A percentile compares a stretch with the other conserved stretches of the same genome.
phyloP scores from a whole-genome alignment of 2,888 invertebrate species.

The Scaptomyza caliginosa region DNA sequence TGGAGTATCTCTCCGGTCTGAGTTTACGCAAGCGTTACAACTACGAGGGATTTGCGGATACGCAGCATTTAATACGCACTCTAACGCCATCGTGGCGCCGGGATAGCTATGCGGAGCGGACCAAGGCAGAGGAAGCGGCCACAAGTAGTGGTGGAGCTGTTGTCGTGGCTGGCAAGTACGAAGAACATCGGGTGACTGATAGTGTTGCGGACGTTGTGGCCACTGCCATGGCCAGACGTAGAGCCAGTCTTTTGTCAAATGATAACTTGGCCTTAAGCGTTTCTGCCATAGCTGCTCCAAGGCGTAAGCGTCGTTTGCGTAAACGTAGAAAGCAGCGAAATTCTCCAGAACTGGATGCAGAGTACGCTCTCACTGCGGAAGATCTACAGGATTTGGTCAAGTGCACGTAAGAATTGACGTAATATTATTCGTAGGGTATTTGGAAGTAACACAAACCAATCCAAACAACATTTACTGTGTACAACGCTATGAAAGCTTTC shows the following conservation, averaged over 20 bases:
- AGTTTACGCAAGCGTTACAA: conserved; percentile 80
- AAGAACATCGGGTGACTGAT: conserved; percentile 24
- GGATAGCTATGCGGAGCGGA: conserved; percentile 79
- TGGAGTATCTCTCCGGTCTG: conserved; percentile 80
- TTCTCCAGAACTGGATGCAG: conserved; percentile 49
- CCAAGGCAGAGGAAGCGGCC: conserved; percentile 53
- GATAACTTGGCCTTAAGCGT: conserved; percentile 41
- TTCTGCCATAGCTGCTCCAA: conserved; percentile 2
- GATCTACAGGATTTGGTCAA: conserved; percentile 81
- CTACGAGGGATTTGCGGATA: conserved; percentile 81
- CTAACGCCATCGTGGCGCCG: conserved; percentile 78
- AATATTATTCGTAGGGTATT: background rate
- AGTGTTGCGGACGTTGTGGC: conserved; percentile 30
- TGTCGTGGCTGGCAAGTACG: conserved; percentile 36
- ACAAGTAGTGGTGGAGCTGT: conserved; percentile 24
- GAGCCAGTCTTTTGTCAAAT: conserved; percentile 39
- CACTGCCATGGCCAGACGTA: conserved; percentile 25
- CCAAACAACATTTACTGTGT: conserved; percentile 8
- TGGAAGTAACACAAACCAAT: background rate
- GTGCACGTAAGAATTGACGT: conserved; percentile 78
- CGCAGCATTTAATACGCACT: conserved; percentile 73
- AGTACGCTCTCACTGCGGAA: conserved; percentile 72
- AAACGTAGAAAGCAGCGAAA: conserved; percentile 19
- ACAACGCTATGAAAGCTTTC: conserved; percentile 12
- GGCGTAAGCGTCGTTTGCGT: conserved; percentile 33